A percentile compares a stretch with the other conserved stretches of the same genome.
phyloP scores from a whole-genome alignment of 2,888 invertebrate genomes.

The Coelinius sp. region DNA sequence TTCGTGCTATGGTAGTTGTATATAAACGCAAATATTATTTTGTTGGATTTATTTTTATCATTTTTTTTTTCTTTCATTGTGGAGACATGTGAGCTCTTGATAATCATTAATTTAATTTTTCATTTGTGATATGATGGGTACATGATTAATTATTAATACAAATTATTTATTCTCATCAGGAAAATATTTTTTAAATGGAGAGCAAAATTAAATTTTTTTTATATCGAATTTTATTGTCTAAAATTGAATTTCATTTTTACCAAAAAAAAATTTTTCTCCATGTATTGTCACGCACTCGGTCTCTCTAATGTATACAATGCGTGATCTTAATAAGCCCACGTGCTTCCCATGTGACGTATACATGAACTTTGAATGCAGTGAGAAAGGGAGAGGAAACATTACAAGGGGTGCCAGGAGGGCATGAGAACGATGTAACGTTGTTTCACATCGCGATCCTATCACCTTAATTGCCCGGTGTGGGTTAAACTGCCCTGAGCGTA shows the following conservation, averaged over 20 bases:
- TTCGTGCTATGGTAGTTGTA: conserved; percentile 11
- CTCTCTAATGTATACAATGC: conserved; percentile 1
- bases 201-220: no score
- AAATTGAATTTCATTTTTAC: no score
- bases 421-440: conserved; percentile 59
- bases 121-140: no score
- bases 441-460: conserved; percentile 65
- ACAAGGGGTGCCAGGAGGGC: conserved; percentile 10
- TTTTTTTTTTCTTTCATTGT: background rate
- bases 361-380: background rate
- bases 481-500: conserved; percentile 64
- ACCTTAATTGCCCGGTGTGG: conserved; percentile 66
- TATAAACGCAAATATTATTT: background rate
- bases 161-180: no score
- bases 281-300: conserved; percentile 1
- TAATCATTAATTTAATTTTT: background rate
- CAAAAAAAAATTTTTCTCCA: background rate
- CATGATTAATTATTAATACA: no score
- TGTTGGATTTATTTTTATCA: background rate
- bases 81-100: background rate
- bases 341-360: conserved; percentile 6
- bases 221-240: no score
- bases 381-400: background rate
- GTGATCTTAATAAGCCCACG: conserved; percentile 33
- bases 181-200: no score